A percentile compares a stretch with the other conserved stretches of the same genome.
Conservation (phyloP, 2,888 invertebrate genomes). For the Ptilodon capucinus region DNA sequence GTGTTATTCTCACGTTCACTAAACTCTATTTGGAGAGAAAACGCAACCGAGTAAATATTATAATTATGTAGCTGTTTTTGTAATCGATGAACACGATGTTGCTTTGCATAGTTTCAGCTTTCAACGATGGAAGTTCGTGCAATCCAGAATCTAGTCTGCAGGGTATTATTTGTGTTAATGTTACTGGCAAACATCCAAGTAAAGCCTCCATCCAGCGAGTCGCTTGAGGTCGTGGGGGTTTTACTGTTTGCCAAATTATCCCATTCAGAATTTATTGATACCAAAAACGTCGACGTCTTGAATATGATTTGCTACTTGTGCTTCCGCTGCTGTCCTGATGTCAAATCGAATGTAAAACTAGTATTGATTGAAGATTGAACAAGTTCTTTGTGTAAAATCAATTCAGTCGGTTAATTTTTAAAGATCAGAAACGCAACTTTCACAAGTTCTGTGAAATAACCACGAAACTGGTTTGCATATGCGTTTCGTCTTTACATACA, state of each 20-base stretch:
- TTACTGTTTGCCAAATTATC: constrained; percentile 61
- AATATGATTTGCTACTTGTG: constrained; percentile 13
- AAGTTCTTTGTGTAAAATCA: too few relatives aligned
- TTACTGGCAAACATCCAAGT: constrained; percentile 66
- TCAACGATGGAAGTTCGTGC: constrained; percentile 9
- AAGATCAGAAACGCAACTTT: too few relatives aligned
- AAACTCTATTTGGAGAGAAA: background rate
- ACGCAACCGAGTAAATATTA: background rate
- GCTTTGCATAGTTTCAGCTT: constrained; percentile 11
- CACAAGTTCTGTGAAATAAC: too few relatives aligned
- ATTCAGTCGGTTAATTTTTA: too few relatives aligned
- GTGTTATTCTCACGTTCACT: background rate
- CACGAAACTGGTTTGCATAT: too few relatives aligned
- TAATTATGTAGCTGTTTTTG: background rate
- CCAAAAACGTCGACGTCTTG: constrained; percentile 20
- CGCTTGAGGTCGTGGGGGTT: constrained; percentile 44
- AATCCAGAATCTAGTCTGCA: constrained; percentile 25
- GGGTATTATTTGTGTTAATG: constrained; percentile 62
- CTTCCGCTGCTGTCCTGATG: background rate
- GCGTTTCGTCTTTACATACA: too few relatives aligned
- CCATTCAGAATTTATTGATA: constrained; percentile 51
- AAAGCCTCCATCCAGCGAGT: constrained; percentile 50
- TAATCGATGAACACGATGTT: constrained; percentile 16
- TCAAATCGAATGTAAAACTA: background rate
- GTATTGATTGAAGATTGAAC: background rate